Conservation (phyloP, 2,888 invertebrate species). For the Meghimatium bilineatum region DNA sequence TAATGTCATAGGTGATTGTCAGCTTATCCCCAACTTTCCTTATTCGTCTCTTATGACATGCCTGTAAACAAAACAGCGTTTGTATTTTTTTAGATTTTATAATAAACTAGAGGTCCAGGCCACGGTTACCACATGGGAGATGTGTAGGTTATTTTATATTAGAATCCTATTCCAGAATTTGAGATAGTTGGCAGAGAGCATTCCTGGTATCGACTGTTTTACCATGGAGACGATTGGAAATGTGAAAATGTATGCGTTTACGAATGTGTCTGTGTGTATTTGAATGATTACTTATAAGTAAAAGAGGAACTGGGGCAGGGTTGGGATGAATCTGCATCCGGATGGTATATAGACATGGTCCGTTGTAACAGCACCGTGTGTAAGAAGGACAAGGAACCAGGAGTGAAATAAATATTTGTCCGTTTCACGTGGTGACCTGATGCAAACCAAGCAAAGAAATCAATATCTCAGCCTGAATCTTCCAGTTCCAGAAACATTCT, state of each 20-base stretch:
- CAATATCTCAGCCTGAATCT: neutral
- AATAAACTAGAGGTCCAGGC: too few species aligned
- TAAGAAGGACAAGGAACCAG: neutral
- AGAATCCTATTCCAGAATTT: neutral
- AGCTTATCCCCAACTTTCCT: too few species aligned
- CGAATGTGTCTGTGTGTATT: neutral
- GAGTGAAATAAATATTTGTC: constrained; percentile 13
- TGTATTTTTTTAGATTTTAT: too few species aligned
- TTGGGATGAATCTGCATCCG: neutral
- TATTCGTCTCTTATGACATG: too few species aligned
- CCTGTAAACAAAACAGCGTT: too few species aligned
- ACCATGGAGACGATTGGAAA: constrained; percentile 3
- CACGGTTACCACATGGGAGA: too few species aligned
- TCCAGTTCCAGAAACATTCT: neutral
- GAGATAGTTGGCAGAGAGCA: neutral
- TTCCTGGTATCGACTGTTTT: neutral
- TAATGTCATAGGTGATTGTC: too few species aligned
- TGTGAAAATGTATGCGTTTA: neutral
- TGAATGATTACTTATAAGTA: neutral
- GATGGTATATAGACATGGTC: neutral
- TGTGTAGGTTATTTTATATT: too few species aligned
- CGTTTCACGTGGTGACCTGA: constrained; percentile 15
- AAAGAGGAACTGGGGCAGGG: neutral
- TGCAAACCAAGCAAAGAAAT: constrained; percentile 2
- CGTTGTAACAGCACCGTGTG: neutral